Evolutionary conservation across 2,888 invertebrate genomes (phyloP).

Genomic region (Hanleya hanleyi): DNA sequence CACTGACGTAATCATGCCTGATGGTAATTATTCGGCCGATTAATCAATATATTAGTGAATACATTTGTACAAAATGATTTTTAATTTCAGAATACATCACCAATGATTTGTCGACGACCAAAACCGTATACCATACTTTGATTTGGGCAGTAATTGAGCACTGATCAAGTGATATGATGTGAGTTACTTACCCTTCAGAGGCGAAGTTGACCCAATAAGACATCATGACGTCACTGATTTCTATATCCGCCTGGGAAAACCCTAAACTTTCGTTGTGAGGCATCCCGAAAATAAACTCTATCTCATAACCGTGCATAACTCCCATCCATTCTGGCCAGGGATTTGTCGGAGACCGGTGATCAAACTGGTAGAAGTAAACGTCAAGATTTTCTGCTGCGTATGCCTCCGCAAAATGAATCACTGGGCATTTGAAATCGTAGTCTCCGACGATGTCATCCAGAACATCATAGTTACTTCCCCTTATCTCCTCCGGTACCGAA

Average conservation of each 20-base stretch:
- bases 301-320: conserved; percentile 68
- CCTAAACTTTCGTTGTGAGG: conserved; percentile 75
- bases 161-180: no score
- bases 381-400: conserved; percentile 83
- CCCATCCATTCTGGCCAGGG: conserved; percentile 69
- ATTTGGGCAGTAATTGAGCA: no score
- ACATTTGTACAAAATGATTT: no score
- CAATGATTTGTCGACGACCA: no score
- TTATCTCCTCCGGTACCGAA: conserved; percentile 27
- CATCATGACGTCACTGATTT: conserved; percentile 90
- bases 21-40: no score
- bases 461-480: conserved; percentile 89
- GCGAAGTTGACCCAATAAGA: conserved; percentile 97
- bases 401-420: conserved; percentile 89
- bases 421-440: conserved; percentile 95
- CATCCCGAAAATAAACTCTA: conserved; percentile 66
- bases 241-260: conserved; percentile 87
- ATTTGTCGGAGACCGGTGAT: conserved; percentile 52
- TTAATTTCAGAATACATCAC: no score
- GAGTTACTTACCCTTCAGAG: conserved; percentile 88
- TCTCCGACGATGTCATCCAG: conserved; percentile 94
- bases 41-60: no score
- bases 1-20: no score
- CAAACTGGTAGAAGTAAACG: conserved; percentile 59
- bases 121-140: no score